Evolutionary conservation across 2,797 vertebrate genomes (phyloP).

Genomic region (Megalops cyprinoides): DNA sequence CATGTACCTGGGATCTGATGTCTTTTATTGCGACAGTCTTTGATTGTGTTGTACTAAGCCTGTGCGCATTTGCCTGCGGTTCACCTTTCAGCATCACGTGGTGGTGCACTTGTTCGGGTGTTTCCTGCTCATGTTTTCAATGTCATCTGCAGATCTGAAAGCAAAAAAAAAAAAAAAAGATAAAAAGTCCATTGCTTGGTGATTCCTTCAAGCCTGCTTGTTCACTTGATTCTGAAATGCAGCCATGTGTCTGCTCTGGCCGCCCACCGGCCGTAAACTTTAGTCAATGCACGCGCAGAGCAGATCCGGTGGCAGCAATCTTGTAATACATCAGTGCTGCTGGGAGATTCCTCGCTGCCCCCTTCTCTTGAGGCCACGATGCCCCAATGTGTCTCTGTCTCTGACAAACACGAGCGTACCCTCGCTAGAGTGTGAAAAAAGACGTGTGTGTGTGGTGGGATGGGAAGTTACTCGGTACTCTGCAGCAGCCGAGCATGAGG

Average conservation of each 20-base stretch:
- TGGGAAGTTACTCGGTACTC: not conserved
- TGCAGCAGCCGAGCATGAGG: not conserved
- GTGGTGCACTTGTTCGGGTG: not conserved
- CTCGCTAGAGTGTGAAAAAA: not conserved
- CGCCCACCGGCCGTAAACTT: too few relatives aligned
- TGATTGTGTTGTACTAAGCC: not conserved
- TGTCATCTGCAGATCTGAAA: not conserved
- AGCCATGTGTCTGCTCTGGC: not conserved
- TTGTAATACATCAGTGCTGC: not conserved
- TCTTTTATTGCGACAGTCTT: not conserved
- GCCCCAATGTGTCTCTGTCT: not conserved
- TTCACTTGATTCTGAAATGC: not conserved
- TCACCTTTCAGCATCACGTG: conserved; percentile 25
- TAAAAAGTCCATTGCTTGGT: not conserved
- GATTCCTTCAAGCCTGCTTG: not conserved
- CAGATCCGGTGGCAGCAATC: not conserved
- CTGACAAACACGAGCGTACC: not conserved
- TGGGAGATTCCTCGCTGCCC: too few relatives aligned
- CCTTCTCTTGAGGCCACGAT: not conserved
- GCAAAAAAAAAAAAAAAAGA: not conserved
- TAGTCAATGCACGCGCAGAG: not conserved
- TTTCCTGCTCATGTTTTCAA: conserved; percentile 28
- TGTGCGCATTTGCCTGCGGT: conserved; percentile 12
- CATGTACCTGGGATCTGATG: not conserved
- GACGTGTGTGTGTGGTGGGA: not conserved